phyloP scores from a whole-genome alignment of 2,797 vertebrate species.

The Ctenosaura bakeri region DNA sequence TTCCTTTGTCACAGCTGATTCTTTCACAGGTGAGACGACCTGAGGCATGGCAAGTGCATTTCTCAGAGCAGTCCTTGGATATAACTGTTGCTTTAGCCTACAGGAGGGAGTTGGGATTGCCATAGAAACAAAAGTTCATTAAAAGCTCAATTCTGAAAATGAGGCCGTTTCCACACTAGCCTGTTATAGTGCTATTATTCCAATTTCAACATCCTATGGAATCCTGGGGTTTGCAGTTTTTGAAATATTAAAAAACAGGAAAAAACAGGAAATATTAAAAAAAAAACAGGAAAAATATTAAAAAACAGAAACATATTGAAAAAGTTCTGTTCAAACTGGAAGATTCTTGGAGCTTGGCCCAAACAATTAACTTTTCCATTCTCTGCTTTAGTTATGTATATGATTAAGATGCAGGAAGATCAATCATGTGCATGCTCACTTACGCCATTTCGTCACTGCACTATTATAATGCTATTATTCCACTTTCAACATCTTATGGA shows the following conservation, averaged over 20 bases:
- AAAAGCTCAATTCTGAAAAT: neutral
- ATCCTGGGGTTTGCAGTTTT: neutral
- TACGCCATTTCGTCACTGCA: neutral
- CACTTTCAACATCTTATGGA: too few relatives aligned
- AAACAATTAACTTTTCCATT: neutral
- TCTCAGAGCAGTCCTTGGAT: constrained; percentile 74
- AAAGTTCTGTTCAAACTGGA: neutral
- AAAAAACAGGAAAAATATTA: neutral
- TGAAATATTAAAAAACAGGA: neutral
- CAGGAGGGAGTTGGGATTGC: neutral
- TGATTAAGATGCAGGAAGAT: neutral
- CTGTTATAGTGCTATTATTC: too few relatives aligned
- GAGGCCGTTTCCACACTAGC: neutral
- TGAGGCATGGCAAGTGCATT: constrained; percentile 77
- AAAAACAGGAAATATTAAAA: neutral
- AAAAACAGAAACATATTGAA: neutral
- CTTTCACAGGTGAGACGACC: constrained; percentile 75
- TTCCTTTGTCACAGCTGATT: constrained; percentile 67
- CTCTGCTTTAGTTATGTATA: neutral
- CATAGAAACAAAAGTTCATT: neutral
- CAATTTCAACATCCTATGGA: too few relatives aligned
- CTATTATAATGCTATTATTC: too few relatives aligned
- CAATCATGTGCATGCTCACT: neutral
- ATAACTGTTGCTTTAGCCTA: constrained; percentile 17
- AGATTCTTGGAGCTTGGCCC: neutral